A percentile compares a stretch with the other conserved stretches of the same genome.
phyloP scores from a whole-genome alignment of 2,888 invertebrate genomes.

The Encarsia formosa region DNA sequence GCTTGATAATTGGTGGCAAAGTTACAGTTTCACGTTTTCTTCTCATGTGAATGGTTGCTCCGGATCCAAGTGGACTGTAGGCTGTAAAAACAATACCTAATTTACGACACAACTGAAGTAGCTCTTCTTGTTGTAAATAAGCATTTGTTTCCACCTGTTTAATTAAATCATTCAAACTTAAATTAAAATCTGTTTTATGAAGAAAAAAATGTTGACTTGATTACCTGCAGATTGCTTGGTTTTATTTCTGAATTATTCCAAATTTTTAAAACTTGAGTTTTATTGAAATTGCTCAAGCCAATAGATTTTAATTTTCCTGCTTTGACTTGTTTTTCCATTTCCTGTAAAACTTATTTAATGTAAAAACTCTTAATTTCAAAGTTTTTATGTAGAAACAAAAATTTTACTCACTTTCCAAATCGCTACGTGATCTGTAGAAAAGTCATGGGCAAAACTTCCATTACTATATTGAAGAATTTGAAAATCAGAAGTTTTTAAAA shows the following conservation, averaged over 20 bases:
- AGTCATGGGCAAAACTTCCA: background rate
- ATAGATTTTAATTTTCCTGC: slow-evolving; percentile 65
- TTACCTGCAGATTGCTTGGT: slow-evolving; percentile 65
- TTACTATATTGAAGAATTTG: background rate
- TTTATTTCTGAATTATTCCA: slow-evolving; percentile 59
- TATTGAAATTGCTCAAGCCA: slow-evolving; percentile 77
- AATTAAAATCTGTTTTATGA: no score
- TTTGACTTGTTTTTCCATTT: slow-evolving; percentile 67
- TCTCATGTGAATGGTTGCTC: slow-evolving; percentile 57
- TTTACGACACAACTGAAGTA: slow-evolving; percentile 61
- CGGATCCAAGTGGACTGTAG: slow-evolving; percentile 67
- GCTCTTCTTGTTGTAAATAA: slow-evolving; percentile 66
- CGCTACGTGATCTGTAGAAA: slow-evolving; percentile 3
- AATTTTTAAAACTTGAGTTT: slow-evolving; percentile 62
- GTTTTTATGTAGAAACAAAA: background rate
- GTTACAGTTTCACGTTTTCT: slow-evolving; percentile 34
- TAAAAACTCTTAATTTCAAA: background rate
- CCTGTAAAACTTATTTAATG: slow-evolving; percentile 51
- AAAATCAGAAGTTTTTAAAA: background rate
- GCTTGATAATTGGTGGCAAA: slow-evolving; percentile 59
- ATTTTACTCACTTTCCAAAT: slow-evolving; percentile 10
- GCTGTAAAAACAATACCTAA: slow-evolving; percentile 65
- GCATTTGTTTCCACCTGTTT: slow-evolving; percentile 72
- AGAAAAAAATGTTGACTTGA: no score
- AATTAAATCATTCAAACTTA: no score